Conservation (phyloP, 2,797 vertebrate genomes). For the Heteromormyrus szaboi region DNA sequence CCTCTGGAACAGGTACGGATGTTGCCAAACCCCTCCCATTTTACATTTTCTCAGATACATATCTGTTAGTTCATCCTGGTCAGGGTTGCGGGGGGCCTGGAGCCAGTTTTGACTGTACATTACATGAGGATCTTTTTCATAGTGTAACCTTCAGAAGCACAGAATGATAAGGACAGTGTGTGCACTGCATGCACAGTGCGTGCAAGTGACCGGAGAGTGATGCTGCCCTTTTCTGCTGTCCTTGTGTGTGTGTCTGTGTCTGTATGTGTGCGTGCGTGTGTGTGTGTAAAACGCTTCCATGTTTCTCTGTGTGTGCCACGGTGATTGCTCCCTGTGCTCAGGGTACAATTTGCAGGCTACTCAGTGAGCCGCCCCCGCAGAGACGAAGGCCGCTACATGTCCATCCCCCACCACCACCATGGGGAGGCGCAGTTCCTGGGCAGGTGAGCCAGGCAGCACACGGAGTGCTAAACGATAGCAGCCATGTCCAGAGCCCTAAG, state of each 20-base stretch:
- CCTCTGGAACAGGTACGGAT: conserved; percentile 69
- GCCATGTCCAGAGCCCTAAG: background rate
- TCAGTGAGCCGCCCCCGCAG: conserved; percentile 67
- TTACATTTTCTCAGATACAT: background rate
- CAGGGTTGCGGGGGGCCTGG: background rate
- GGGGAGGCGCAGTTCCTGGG: conserved; percentile 75
- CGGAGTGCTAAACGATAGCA: background rate
- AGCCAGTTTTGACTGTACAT: background rate
- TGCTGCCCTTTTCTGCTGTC: background rate
- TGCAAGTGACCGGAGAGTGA: background rate
- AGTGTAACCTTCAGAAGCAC: background rate
- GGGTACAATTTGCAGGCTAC: conserved; percentile 68
- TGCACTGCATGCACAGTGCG: background rate
- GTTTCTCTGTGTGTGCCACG: background rate
- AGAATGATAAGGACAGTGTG: background rate
- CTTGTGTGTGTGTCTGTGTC: background rate
- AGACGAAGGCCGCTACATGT: conserved; percentile 70
- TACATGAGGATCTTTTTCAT: background rate
- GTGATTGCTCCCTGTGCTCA: conserved; percentile 27
- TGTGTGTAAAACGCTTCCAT: background rate
- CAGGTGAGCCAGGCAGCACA: conserved; percentile 51
- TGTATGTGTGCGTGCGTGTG: too few relatives aligned
- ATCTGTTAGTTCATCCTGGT: background rate
- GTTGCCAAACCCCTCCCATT: background rate
- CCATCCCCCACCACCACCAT: conserved; percentile 72